phyloP scores from a whole-genome alignment of 2,113 vertebrate genomes.

The Microcebus tavaratra region DNA sequence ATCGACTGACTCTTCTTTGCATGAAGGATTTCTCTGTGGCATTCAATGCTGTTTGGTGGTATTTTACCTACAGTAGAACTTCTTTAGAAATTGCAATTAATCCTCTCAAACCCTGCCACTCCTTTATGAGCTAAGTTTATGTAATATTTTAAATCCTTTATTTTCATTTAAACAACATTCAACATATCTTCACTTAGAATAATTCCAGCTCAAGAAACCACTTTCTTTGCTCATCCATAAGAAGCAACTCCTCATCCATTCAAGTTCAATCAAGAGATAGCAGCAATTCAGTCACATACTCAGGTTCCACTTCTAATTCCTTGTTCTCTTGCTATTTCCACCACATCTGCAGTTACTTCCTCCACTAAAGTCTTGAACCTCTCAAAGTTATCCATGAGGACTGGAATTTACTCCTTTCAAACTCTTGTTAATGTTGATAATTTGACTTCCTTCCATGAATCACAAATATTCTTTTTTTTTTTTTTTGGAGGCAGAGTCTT shows the following conservation, averaged over 20 bases:
- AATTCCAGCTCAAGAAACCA: not conserved
- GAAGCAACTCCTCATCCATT: not conserved
- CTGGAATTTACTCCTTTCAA: not conserved
- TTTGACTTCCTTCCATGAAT: not conserved
- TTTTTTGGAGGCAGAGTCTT: no score
- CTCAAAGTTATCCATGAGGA: not conserved
- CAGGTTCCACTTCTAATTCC: not conserved
- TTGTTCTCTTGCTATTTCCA: not conserved
- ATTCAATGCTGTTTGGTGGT: not conserved
- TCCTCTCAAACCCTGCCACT: not conserved
- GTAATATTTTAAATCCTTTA: not conserved
- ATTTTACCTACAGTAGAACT: not conserved
- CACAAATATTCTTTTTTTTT: not conserved
- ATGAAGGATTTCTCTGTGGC: not conserved
- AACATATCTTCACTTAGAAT: not conserved
- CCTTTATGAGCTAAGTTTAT: not conserved
- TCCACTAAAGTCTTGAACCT: not conserved
- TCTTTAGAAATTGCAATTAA: not conserved
- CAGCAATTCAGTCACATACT: not conserved
- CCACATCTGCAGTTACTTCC: not conserved
- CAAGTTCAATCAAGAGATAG: not conserved
- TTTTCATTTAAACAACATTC: not conserved
- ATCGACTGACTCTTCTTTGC: not conserved
- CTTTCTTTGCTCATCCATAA: not conserved
- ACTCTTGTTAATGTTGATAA: not conserved